Evolutionary conservation across 2,113 vertebrate genomes (phyloP), one percentile per base, ranked within the genome.

Genomic region (Syngnathoides biaculeatus): DNA sequence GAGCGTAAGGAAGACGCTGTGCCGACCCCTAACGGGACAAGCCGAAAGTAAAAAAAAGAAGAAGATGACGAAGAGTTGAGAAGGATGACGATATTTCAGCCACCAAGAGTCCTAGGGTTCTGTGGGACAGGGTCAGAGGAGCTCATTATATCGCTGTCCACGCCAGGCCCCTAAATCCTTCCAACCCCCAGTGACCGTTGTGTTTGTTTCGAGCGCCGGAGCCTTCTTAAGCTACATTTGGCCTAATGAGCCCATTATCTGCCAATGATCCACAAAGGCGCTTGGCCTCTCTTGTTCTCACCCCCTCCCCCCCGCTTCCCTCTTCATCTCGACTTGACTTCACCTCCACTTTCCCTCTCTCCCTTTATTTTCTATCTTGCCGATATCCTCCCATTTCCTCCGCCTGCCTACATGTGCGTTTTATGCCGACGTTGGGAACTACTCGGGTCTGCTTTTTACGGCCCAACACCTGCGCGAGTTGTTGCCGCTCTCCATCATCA

Each of bases 181-280:
- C 86, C 55, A 26, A 57, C 90, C 83, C 79, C 89, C 87, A 90
- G 84, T 77, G 77, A 84, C 84, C 66, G 82, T 83, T 86, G 82
- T 90, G 85, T 91, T 92, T 92, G 89, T 91, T 92, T 92, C 87
- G 90, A 90, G 88, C 89, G 87, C 85, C 77, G 81, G 83, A 88
- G 88, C 85, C 86, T 90, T 90, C 83, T 90, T 87, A 90, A 93
- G 89, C 84, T 87, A 81, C 76, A 55, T 89, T 87, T 81, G 84
- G 81, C 81, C 89, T 92, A 92, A 93, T 92, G 88, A 92, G 90
- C 81, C 88, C 88, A 92, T 93, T 91, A 92, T 91, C 89, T 89
- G 89, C 89, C 89, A 92, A 84, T 89, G 89, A 92, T 91, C 89
- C 88, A 91, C 88, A 90, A 84, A 91, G 82, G 79, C 82, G 83